Evolutionary conservation across 1,140 invertebrate genomes (phyloP), one percentile per base, ranked within the genome.

Genomic region (Orchestia grillus): DNA sequence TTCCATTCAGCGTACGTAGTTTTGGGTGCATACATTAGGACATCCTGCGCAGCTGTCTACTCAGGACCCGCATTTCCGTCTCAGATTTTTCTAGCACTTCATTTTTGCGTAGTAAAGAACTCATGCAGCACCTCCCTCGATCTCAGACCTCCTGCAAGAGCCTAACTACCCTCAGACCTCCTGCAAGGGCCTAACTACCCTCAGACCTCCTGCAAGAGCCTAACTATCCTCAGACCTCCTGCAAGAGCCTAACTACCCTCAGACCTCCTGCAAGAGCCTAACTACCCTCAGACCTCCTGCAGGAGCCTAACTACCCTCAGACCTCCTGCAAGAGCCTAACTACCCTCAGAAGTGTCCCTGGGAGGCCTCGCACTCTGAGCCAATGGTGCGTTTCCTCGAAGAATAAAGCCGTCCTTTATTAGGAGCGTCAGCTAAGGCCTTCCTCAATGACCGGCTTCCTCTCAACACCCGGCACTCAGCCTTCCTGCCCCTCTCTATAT

Each of bases 331-430:
- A 19, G 19, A 53, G 47, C 47, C 47, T 6, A 15, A 28, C 28
- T 15, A 23, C 62, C 62, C 62, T 36, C 62, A 77, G 15, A 77
- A 77, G 62, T 77, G 62, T 77, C 62, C 62, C 62, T 36, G 62
- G n/a, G n/a, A n/a, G n/a, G n/a, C n/a, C 15, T 28, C 1, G 36
- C 62, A 77, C 62, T 77, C 36, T 77, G 62, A 1, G 11, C 1
- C 92, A 94, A 94, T 94, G 92, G 44, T 44, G 43, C 92, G 92
- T 94, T 94, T 94, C 92, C 92, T 94, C 92, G 92, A 94, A 94
- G 92, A 94, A 94, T 94, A 94, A 94, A 94, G 92, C 92, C 43
- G 92, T 94, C 92, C 44, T 94, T 40, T 94, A 94, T 94, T 94
- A 47, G 43, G 40, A 44, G 92, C 44, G 92, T 94, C 92, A 94